Conservation (phyloP, 2,888 invertebrate species). For the Penaeus monodon region DNA sequence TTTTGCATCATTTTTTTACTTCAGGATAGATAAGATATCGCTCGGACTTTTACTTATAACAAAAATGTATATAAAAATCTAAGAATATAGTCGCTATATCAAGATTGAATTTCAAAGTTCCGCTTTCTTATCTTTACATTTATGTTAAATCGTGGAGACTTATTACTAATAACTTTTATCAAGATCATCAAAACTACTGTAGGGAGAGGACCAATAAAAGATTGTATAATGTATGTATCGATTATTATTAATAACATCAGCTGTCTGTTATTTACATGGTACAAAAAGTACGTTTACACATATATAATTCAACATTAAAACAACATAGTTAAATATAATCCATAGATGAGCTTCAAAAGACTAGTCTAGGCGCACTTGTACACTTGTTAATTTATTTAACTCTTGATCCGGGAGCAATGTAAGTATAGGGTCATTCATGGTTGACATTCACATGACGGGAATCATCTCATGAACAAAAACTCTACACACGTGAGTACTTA, state of each 20-base stretch:
- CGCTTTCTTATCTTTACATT: too few species aligned
- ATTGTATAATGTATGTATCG: constrained; percentile 11
- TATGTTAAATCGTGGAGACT: too few species aligned
- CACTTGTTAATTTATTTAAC: constrained; percentile 41
- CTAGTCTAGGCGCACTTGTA: constrained; percentile 57
- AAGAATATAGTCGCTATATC: too few species aligned
- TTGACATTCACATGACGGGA: neutral
- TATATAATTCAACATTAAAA: constrained; percentile 54
- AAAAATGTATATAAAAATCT: too few species aligned
- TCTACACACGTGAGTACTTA: constrained; percentile 44
- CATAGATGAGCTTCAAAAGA: constrained; percentile 50
- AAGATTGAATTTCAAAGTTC: too few species aligned
- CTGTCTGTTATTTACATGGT: constrained; percentile 46
- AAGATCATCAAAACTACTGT: too few species aligned
- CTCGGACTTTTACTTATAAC: too few species aligned
- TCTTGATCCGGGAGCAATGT: constrained; percentile 44
- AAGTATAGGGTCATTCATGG: constrained; percentile 17
- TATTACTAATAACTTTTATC: too few species aligned
- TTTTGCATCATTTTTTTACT: too few species aligned
- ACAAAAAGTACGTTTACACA: constrained; percentile 54
- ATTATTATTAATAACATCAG: constrained; percentile 53
- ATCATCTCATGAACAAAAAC: constrained; percentile 39
- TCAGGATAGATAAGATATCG: too few species aligned
- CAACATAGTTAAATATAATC: constrained; percentile 52
- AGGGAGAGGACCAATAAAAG: constrained; percentile 44